phyloP scores from a whole-genome alignment of 2,113 vertebrate genomes.

The Ariopsis seemanni region DNA sequence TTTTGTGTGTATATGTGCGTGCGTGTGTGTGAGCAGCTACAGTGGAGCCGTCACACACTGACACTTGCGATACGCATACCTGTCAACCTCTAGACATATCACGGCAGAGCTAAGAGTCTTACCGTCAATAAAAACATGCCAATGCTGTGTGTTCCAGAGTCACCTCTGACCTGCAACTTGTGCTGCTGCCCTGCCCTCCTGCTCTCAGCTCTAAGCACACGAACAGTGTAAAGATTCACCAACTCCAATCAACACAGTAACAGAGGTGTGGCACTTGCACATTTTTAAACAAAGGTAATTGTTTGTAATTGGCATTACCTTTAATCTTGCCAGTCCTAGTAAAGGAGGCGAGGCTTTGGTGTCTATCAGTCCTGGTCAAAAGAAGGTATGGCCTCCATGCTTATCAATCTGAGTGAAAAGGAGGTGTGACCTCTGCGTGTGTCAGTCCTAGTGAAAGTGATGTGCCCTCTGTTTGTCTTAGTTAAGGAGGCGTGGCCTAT shows the following conservation, averaged over 20 bases:
- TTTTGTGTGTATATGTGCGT: constrained; percentile 24
- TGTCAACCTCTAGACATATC: constrained; percentile 36
- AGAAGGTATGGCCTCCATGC: background rate
- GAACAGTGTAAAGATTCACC: background rate
- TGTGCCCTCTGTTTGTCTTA: background rate
- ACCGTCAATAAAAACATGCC: background rate
- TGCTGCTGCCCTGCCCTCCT: background rate
- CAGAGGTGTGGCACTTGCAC: background rate
- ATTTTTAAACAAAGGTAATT: background rate
- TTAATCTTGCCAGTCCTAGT: background rate
- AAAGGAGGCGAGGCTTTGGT: background rate
- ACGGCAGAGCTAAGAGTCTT: constrained; percentile 16
- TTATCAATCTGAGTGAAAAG: background rate
- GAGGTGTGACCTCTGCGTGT: background rate
- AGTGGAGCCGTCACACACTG: constrained; percentile 46
- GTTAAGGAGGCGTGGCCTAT: background rate
- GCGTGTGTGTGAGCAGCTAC: constrained; percentile 31
- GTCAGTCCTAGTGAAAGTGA: background rate
- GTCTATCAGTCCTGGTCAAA: background rate
- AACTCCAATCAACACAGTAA: background rate
- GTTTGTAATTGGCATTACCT: background rate
- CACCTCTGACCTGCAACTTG: background rate
- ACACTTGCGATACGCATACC: constrained; percentile 56
- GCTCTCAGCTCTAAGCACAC: background rate
- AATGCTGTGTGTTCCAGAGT: background rate